phyloP scores from a whole-genome alignment of 1,140 invertebrate genomes.

The Diachasmimorpha longicaudata region DNA sequence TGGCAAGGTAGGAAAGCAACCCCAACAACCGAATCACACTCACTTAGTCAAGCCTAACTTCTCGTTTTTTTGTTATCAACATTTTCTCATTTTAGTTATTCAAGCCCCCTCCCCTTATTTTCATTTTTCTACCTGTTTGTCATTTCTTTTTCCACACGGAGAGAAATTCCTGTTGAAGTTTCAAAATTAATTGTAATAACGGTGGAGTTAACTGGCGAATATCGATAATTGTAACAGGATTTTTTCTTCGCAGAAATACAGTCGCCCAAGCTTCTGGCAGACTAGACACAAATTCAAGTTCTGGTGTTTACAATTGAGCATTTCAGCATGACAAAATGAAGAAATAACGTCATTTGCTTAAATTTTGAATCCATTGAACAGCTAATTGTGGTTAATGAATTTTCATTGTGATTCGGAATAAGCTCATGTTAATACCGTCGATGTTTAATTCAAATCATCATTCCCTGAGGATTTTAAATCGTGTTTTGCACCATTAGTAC shows the following conservation, averaged over 20 bases:
- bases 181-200: no score
- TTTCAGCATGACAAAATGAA: not conserved
- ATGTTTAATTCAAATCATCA: not conserved
- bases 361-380: not conserved
- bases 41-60: conserved; percentile 56
- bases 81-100: conserved; percentile 33
- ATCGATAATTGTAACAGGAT: not conserved
- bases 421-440: not conserved
- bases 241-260: conserved; percentile 32
- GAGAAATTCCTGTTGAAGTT: no score
- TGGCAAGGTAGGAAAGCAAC: conserved; percentile 78
- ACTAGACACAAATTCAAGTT: conserved; percentile 20
- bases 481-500: not conserved
- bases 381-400: not conserved
- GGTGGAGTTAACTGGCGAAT: no score
- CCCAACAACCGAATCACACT: conserved; percentile 63
- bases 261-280: conserved; percentile 43
- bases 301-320: not conserved
- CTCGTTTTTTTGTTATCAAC: conserved; percentile 39
- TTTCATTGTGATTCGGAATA: not conserved
- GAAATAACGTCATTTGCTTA: not conserved
- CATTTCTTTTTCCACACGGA: not conserved
- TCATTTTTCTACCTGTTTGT: conserved; percentile 36
- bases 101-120: conserved; percentile 38
- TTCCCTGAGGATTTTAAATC: conserved; percentile 4